phyloP scores from a whole-genome alignment of 2,888 invertebrate genomes.

The Ischnura elegans region DNA sequence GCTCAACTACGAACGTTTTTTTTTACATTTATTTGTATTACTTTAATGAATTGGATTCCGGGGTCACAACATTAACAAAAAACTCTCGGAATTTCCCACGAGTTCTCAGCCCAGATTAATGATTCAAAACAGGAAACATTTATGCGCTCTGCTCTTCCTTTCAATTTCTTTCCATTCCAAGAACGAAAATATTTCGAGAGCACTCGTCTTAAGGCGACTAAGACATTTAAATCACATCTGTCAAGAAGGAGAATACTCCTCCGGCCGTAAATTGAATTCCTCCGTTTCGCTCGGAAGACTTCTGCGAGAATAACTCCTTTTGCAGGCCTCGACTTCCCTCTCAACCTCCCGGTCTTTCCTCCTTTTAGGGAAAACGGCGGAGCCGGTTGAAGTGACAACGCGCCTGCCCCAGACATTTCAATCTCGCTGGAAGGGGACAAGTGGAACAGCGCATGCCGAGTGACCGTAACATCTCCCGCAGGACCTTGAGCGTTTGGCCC shows the following conservation, averaged over 20 bases:
- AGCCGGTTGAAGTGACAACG: background rate
- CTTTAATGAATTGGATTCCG: too few relatives aligned
- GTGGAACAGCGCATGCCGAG: background rate
- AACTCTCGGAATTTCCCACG: too few relatives aligned
- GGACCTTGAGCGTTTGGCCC: background rate
- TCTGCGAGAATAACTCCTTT: background rate
- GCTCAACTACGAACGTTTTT: too few relatives aligned
- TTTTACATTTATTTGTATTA: too few relatives aligned
- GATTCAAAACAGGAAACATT: too few relatives aligned
- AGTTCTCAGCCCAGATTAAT: too few relatives aligned
- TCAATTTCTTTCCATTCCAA: background rate
- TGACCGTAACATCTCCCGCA: background rate
- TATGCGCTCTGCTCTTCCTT: too few relatives aligned
- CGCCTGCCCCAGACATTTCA: background rate
- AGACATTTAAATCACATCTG: background rate
- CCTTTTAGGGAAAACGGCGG: too few relatives aligned
- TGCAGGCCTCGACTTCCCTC: background rate
- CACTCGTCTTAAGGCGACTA: background rate
- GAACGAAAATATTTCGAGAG: background rate
- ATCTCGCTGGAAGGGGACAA: background rate
- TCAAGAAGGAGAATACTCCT: background rate
- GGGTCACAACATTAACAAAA: too few relatives aligned
- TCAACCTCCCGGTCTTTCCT: too few relatives aligned
- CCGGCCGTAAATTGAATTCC: background rate
- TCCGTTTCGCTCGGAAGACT: background rate